A percentile compares a stretch with the other conserved stretches of the same genome.
Evolutionary conservation across 2,113 vertebrate genomes (phyloP).

Genomic region (Phalacrocorax pelagicus): DNA sequence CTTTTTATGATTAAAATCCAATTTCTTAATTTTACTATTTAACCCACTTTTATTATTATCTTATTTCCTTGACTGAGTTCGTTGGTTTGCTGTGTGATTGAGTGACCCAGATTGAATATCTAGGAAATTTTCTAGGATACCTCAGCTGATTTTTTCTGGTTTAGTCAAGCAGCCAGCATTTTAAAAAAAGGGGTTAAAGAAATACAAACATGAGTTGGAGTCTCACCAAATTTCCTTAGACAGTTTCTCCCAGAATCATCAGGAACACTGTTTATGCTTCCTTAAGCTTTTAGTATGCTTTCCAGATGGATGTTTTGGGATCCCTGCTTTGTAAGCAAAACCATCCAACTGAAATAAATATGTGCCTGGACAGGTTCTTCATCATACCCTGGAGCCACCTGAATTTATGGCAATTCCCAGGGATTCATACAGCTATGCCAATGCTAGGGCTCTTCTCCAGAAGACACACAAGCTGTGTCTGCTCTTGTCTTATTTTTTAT

Average conservation of each 20-base stretch:
- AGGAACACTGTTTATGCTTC: background rate
- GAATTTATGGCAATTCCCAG: background rate
- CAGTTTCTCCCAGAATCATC: background rate
- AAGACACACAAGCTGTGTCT: background rate
- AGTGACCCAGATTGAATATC: background rate
- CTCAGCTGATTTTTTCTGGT: background rate
- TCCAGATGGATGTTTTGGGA: slow-evolving; percentile 48
- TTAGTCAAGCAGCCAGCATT: background rate
- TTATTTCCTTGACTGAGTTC: background rate
- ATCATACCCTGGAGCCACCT: background rate
- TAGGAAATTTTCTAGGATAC: background rate
- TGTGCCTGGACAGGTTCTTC: slow-evolving; percentile 53
- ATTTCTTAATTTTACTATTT: background rate
- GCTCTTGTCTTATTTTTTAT: background rate
- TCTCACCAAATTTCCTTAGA: slow-evolving; percentile 26
- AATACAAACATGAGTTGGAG: background rate
- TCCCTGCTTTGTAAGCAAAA: slow-evolving; percentile 33
- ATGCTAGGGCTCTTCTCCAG: background rate
- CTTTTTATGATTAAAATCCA: background rate
- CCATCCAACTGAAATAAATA: background rate
- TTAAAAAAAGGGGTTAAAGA: slow-evolving; percentile 28
- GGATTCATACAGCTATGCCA: background rate
- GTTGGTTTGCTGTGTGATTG: background rate
- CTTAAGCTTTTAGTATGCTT: slow-evolving; percentile 9
- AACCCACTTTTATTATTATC: background rate